Conservation (phyloP, 2,888 invertebrate species). For the Girardia tigrina region DNA sequence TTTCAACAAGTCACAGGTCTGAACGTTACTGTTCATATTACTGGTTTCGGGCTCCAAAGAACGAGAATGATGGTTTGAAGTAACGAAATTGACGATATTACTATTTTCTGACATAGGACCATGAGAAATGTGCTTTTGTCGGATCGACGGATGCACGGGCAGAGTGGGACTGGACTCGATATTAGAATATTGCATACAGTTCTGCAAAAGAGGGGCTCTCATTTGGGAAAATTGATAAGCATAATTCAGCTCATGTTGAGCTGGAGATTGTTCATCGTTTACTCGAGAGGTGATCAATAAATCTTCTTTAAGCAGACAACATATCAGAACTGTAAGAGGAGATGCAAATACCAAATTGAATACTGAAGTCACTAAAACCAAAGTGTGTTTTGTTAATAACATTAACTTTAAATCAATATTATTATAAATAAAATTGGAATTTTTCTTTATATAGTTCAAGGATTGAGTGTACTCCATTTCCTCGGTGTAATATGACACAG, state of each 20-base stretch:
- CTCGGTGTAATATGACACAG: conserved; percentile 31
- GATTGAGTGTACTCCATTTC: conserved; percentile 26
- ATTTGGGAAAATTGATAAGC: neutral
- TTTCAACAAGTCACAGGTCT: neutral
- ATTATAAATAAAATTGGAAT: conserved; percentile 16
- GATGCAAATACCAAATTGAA: conserved; percentile 31
- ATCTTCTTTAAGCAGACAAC: conserved; percentile 27
- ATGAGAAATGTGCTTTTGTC: neutral
- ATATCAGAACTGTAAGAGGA: conserved; percentile 26
- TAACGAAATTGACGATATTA: neutral
- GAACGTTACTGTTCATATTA: conserved; percentile 1
- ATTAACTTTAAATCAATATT: conserved; percentile 24
- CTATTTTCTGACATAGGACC: neutral
- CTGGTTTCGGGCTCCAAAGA: neutral
- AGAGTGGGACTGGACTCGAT: neutral
- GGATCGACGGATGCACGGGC: neutral
- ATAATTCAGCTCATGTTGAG: conserved; percentile 14
- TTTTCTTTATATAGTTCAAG: conserved; percentile 30
- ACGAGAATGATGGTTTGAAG: neutral
- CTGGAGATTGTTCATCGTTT: neutral
- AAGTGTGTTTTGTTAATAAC: conserved; percentile 25
- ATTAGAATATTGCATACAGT: conserved; percentile 8
- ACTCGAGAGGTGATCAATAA: conserved; percentile 3
- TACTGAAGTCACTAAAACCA: conserved; percentile 27
- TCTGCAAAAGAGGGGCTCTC: neutral